Base-by-base conservation (phyloP, 2,797 vertebrate genomes). In the Linurgus olivaceus region DNA sequence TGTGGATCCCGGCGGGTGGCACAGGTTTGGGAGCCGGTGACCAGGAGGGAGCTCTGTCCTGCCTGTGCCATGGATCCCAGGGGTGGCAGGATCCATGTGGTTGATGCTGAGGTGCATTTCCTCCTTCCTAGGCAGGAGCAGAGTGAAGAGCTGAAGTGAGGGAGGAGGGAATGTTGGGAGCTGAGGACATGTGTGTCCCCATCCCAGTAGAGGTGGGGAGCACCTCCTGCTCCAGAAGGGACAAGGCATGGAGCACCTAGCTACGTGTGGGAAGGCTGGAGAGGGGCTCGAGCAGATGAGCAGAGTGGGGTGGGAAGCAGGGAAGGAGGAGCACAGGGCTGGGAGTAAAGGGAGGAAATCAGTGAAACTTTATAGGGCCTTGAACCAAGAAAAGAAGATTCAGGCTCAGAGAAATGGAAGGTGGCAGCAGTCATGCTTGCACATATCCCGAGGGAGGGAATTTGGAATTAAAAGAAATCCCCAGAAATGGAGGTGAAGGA, bases 21-120 rank as follows among this genome's bases (percentile, higher is more conserved):
- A 2, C 54, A 0, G 1, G 2, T 26, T 38, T 20, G 18, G 88
- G 72, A 85, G 23, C 51, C 1, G 0, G 48, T 31, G 28, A 12
- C 48, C 0, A 3, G 25, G 44, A 54, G 63, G 7, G 44, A 85
- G 1, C 17, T 42, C 35, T 44, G 54, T 59, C 45, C 61, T 17
- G 33, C 17, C 54, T 0, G 1, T 38, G 71, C 44, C 0, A 0
- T 20, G 59, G 31, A 26, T 45, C 55, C 31, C 3, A 0, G 62
- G 58, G 0, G 38, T 8, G 21, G 33, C 3, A 4, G 58, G 73
- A 31, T 21, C 33, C 1, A 0, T 3, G 1, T 35, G 76, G 12
- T 10, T 26, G 42, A 7, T 54, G 28, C 37, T 2, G 0, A 42
- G 16, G 50, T 38, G 50, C 42, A 10, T 76, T 70, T 65, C 84